Conservation (phyloP, 1,140 invertebrate species). For the Musca domestica region DNA sequence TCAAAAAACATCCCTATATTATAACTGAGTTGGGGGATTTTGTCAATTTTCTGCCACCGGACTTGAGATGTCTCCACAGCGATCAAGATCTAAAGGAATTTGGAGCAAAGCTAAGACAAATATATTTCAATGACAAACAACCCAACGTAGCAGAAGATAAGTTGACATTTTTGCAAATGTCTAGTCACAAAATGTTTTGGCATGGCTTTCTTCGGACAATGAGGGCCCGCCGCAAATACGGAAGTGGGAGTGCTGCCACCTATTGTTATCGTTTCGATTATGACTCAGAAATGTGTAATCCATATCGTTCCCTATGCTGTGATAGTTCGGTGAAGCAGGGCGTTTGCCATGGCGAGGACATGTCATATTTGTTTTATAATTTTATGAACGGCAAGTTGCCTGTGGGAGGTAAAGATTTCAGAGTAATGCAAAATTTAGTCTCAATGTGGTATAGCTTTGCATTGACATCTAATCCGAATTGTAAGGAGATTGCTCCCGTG, state of each 20-base stretch:
- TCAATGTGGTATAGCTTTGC: slow-evolving; percentile 54
- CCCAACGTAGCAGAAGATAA: slow-evolving; percentile 30
- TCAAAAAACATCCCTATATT: slow-evolving; percentile 30
- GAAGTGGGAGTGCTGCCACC: slow-evolving; percentile 40
- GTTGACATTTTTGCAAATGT: slow-evolving; percentile 36
- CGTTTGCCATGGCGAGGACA: slow-evolving; percentile 63
- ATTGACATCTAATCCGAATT: slow-evolving; percentile 45
- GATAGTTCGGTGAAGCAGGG: slow-evolving; percentile 50
- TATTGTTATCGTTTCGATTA: slow-evolving; percentile 55
- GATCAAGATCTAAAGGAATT: slow-evolving; percentile 19
- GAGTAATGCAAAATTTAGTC: slow-evolving; percentile 55
- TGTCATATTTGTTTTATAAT: slow-evolving; percentile 63
- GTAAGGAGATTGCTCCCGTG: slow-evolving; percentile 24
- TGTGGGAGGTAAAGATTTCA: slow-evolving; percentile 40
- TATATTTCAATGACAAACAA: slow-evolving; percentile 38
- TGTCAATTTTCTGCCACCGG: slow-evolving; percentile 36
- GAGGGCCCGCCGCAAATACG: slow-evolving; percentile 40
- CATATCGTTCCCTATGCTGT: slow-evolving; percentile 41
- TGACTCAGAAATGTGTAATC: slow-evolving; percentile 45
- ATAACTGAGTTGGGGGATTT: slow-evolving; percentile 30
- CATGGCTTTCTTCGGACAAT: slow-evolving; percentile 48
- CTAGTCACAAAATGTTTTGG: slow-evolving; percentile 51
- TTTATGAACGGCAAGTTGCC: slow-evolving; percentile 52
- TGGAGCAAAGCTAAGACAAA: slow-evolving; percentile 31
- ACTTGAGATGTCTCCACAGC: slow-evolving; percentile 22